Evolutionary conservation across 1,140 invertebrate species (phyloP).

Genomic region (Brachionus plicatilis): DNA sequence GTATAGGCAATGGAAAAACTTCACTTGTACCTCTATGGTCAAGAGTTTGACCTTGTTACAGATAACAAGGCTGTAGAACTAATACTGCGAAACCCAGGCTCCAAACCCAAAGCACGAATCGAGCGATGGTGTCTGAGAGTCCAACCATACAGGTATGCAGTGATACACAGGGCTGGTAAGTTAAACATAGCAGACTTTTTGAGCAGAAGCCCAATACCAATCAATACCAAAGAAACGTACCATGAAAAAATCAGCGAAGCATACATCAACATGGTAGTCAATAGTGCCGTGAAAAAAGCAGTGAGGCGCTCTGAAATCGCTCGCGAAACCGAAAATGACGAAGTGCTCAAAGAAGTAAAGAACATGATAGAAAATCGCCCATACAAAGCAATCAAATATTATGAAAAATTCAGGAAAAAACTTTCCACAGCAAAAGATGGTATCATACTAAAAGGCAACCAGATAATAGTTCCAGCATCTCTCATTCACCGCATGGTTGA

Average conservation of each 20-base stretch:
- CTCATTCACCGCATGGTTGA: background rate
- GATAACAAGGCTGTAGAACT: background rate
- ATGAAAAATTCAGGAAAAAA: background rate
- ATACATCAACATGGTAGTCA: background rate
- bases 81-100: background rate
- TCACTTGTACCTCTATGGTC: background rate
- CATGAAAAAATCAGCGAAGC: constrained; percentile 43
- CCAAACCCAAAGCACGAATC: background rate
- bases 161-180: constrained; percentile 56
- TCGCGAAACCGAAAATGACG: background rate
- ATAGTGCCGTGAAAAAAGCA: constrained; percentile 45
- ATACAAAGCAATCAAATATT: background rate
- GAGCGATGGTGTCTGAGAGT: background rate
- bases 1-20: background rate
- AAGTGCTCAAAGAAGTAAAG: background rate
- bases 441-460: background rate
- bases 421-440: background rate
- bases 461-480: background rate
- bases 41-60: background rate
- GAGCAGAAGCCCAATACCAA: background rate
- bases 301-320: background rate
- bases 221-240: background rate
- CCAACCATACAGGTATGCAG: constrained; percentile 46
- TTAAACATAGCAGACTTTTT: background rate
- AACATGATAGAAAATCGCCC: background rate